Evolutionary conservation across 2,888 invertebrate genomes (phyloP).

Genomic region (Andrena chrysosceles): DNA sequence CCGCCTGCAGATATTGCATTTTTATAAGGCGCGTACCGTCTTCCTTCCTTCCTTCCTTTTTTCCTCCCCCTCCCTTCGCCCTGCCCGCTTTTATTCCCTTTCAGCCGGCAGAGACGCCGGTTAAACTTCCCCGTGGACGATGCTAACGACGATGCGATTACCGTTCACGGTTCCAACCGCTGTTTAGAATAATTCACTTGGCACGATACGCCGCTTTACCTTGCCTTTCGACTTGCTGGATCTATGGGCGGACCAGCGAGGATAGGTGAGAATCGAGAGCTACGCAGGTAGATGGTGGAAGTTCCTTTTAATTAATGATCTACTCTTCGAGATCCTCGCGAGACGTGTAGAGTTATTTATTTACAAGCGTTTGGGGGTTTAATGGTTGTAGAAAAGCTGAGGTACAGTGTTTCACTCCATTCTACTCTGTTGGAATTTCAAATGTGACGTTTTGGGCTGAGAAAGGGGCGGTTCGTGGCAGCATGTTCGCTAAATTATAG

Average conservation of each 20-base stretch:
- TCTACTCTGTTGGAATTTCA: too few relatives aligned
- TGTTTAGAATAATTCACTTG: constrained; percentile 34
- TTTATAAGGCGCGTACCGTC: constrained; percentile 66
- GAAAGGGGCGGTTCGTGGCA: too few relatives aligned
- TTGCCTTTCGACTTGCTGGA: constrained; percentile 5
- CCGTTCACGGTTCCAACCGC: constrained; percentile 22
- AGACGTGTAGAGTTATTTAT: too few relatives aligned
- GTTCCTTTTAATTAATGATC: too few relatives aligned
- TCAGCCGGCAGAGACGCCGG: constrained; percentile 34
- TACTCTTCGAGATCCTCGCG: too few relatives aligned
- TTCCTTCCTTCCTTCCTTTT: constrained; percentile 14
- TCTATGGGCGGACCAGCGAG: background rate
- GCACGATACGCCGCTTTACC: background rate
- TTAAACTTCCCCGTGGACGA: constrained; percentile 41
- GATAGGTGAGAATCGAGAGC: background rate
- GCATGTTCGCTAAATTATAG: too few relatives aligned
- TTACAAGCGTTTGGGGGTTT: too few relatives aligned
- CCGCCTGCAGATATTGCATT: constrained; percentile 73
- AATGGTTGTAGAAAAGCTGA: too few relatives aligned
- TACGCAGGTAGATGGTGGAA: too few relatives aligned
- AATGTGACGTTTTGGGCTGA: too few relatives aligned
- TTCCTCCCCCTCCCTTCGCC: background rate
- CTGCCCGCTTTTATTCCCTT: constrained; percentile 33
- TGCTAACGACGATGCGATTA: constrained; percentile 64
- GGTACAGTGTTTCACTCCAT: too few relatives aligned